Evolutionary conservation across 1,140 invertebrate species (phyloP).

Genomic region (Lysiphlebus fabarum): DNA sequence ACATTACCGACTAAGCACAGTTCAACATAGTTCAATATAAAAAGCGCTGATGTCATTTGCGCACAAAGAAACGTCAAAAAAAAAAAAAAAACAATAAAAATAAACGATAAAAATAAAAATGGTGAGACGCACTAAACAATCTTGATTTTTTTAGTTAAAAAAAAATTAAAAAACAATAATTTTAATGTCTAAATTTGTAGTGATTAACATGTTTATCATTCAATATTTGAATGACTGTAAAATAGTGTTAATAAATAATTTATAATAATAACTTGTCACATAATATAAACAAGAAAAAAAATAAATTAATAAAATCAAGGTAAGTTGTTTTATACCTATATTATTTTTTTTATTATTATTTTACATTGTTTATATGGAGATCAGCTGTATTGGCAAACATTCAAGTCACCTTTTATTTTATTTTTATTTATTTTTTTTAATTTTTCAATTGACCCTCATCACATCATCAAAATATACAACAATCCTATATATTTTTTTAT

Average conservation of each 20-base stretch:
- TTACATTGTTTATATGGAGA: slow-evolving; percentile 52
- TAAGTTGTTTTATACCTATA: too few relatives aligned
- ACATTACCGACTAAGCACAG: too few relatives aligned
- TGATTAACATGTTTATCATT: slow-evolving; percentile 28
- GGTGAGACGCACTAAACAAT: slow-evolving; percentile 35
- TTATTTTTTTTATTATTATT: slow-evolving; percentile 3
- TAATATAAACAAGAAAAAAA: slow-evolving; percentile 20
- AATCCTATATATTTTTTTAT: neutral
- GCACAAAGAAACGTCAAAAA: neutral
- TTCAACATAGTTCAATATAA: too few relatives aligned
- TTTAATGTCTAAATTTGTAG: slow-evolving; percentile 44
- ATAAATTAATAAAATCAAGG: slow-evolving; percentile 33
- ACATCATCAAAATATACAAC: neutral
- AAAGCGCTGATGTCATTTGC: too few relatives aligned
- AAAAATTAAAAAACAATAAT: slow-evolving; percentile 34
- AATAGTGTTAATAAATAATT: slow-evolving; percentile 23
- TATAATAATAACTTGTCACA: slow-evolving; percentile 28
- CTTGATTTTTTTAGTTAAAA: neutral
- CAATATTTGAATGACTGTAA: slow-evolving; percentile 40
- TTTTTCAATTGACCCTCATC: slow-evolving; percentile 23
- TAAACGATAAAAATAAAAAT: slow-evolving; percentile 33
- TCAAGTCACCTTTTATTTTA: slow-evolving; percentile 35
- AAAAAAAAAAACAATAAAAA: slow-evolving; percentile 24
- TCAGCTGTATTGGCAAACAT: slow-evolving; percentile 51
- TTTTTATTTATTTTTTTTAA: slow-evolving; percentile 28